phyloP scores from a whole-genome alignment of 2,888 invertebrate species.

The Byasa hedistus region DNA sequence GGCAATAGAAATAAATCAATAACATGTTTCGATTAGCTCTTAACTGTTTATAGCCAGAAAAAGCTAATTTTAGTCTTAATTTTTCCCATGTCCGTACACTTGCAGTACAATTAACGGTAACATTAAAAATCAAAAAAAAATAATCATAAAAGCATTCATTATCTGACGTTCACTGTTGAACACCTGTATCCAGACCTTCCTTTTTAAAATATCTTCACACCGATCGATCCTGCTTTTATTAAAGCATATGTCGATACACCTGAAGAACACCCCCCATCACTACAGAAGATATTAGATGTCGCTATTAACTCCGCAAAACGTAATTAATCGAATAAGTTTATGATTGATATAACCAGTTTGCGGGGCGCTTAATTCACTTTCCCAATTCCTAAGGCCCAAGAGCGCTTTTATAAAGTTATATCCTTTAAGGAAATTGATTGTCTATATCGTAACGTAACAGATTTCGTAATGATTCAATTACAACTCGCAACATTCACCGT shows the following conservation, averaged over 20 bases:
- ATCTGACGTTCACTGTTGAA: too few relatives aligned
- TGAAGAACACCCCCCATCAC: slow-evolving; percentile 44
- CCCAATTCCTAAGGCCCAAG: slow-evolving; percentile 65
- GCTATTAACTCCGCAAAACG: slow-evolving; percentile 81
- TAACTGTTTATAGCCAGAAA: too few relatives aligned
- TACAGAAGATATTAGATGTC: slow-evolving; percentile 75
- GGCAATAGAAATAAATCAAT: too few relatives aligned
- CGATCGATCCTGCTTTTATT: too few relatives aligned
- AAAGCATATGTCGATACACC: slow-evolving; percentile 28
- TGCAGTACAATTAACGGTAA: too few relatives aligned
- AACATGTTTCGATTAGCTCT: too few relatives aligned
- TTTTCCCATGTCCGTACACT: too few relatives aligned
- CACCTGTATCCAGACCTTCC: too few relatives aligned
- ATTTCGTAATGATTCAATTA: slow-evolving; percentile 69
- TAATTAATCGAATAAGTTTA: slow-evolving; percentile 81
- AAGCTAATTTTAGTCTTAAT: too few relatives aligned
- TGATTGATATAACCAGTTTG: slow-evolving; percentile 81
- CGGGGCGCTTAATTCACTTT: slow-evolving; percentile 79
- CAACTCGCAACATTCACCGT: slow-evolving; percentile 41
- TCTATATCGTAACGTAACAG: slow-evolving; percentile 61
- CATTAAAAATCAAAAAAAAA: too few relatives aligned
- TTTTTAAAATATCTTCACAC: too few relatives aligned
- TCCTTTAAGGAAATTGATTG: slow-evolving; percentile 75
- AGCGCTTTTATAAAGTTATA: slow-evolving; percentile 75
- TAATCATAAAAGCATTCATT: too few relatives aligned